Evolutionary conservation across 2,797 vertebrate species (phyloP).

Genomic region (Discoglossus pictus): DNA sequence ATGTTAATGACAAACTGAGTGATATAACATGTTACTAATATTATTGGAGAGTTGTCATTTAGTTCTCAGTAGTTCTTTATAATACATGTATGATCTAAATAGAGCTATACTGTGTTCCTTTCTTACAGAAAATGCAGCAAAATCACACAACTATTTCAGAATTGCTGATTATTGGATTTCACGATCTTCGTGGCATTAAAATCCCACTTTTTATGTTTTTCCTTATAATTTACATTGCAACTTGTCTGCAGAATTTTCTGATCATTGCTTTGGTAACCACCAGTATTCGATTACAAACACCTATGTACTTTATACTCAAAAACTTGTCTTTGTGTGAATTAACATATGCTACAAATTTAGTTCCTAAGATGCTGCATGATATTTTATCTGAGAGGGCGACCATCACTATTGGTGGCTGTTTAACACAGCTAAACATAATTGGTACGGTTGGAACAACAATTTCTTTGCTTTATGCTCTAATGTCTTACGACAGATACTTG

Average conservation of each 20-base stretch:
- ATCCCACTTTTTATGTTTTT: slow-evolving; percentile 3
- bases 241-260: slow-evolving; percentile 1
- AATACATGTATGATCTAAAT: too few relatives aligned
- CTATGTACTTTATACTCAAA: slow-evolving; percentile 29
- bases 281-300: not conserved
- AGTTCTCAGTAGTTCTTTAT: too few relatives aligned
- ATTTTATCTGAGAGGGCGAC: not conserved
- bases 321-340: slow-evolving; percentile 23
- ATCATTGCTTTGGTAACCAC: slow-evolving; percentile 13
- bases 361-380: slow-evolving; percentile 8
- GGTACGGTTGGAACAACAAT: slow-evolving; percentile 17
- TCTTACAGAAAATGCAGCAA: too few relatives aligned
- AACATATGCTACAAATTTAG: not conserved
- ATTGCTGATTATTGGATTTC: slow-evolving; percentile 27
- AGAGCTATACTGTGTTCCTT: too few relatives aligned
- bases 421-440: slow-evolving; percentile 16
- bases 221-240: not conserved
- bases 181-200: slow-evolving; percentile 16
- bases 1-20: too few relatives aligned
- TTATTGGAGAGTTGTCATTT: too few relatives aligned
- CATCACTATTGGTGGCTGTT: slow-evolving; percentile 5
- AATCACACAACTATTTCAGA: not conserved
- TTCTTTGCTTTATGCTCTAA: slow-evolving; percentile 12
- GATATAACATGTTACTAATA: too few relatives aligned
- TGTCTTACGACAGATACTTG: slow-evolving; percentile 32